These are phyloP conservation scores for Drosophila nr. medialis DNA, from an alignment of 2,888 invertebrate genomes.

Conservation along the genomic window DNA sequence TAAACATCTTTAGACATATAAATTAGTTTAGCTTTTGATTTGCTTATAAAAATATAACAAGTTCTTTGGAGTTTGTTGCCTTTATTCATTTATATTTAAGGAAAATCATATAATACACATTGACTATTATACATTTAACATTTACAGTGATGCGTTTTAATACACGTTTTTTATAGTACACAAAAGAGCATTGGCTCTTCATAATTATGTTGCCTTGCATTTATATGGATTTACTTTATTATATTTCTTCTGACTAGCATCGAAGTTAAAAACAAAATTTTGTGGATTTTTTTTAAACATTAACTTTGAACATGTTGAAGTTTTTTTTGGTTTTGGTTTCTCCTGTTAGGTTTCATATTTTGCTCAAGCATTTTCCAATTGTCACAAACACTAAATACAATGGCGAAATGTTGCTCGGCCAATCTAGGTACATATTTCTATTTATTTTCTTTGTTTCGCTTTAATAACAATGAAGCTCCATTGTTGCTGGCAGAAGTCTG, in stretches of 20 bases:
- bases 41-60: constrained; percentile 77
- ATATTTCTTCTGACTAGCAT: constrained; percentile 39
- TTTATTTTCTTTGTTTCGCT: constrained; percentile 14
- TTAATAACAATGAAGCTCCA: constrained; percentile 36
- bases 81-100: constrained; percentile 48
- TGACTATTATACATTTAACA: constrained; percentile 53
- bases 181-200: constrained; percentile 50
- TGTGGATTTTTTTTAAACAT: constrained; percentile 30
- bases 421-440: constrained; percentile 13
- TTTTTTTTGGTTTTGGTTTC: constrained; percentile 7
- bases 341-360: constrained; percentile 27
- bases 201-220: constrained; percentile 23
- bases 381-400: constrained; percentile 44
- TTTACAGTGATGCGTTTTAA: constrained; percentile 47
- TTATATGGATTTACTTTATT: constrained; percentile 12
- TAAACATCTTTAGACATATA: constrained; percentile 51
- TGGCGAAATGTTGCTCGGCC: constrained; percentile 39
- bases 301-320: constrained; percentile 21
- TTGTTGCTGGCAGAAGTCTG: neutral
- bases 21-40: constrained; percentile 56
- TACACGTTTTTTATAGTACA: constrained; percentile 46
- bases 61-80: constrained; percentile 67
- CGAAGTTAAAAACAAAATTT: constrained; percentile 36
- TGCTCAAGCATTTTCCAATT: constrained; percentile 19
- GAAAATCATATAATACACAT: constrained; percentile 59